Evolutionary conservation across 2,888 invertebrate genomes (phyloP).

Genomic region (Epirrhoe alternata): DNA sequence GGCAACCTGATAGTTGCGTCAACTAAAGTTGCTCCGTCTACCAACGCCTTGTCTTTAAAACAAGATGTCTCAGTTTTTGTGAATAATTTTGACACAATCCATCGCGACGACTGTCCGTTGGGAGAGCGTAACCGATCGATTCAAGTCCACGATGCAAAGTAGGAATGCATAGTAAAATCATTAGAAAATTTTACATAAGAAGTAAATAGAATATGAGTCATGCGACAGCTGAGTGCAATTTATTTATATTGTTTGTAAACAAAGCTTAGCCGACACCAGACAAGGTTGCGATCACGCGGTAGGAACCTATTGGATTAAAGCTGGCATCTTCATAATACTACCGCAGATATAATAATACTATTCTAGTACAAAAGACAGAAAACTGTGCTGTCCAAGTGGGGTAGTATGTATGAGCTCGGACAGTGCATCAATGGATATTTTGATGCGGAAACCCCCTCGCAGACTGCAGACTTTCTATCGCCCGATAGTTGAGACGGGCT

Average conservation of each 20-base stretch:
- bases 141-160: no score
- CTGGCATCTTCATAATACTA: not conserved
- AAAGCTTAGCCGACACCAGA: conserved; percentile 15
- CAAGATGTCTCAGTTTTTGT: not conserved
- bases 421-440: no score
- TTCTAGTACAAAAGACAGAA: not conserved
- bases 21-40: no score
- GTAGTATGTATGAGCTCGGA: no score
- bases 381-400: no score
- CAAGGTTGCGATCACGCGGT: conserved; percentile 17
- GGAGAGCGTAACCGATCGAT: no score
- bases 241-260: conserved; percentile 22
- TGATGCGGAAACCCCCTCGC: no score
- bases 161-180: no score
- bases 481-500: no score
- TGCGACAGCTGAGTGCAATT: conserved; percentile 5
- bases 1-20: no score
- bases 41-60: conserved; percentile 5
- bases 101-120: no score
- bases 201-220: not conserved
- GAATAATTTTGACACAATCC: not conserved
- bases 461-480: no score
- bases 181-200: not conserved
- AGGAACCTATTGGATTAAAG: conserved; percentile 26
- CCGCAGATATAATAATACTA: not conserved